These are phyloP conservation scores for Amazona guildingii DNA, from an alignment of 2,113 vertebrate species.

Conservation along the genomic window DNA sequence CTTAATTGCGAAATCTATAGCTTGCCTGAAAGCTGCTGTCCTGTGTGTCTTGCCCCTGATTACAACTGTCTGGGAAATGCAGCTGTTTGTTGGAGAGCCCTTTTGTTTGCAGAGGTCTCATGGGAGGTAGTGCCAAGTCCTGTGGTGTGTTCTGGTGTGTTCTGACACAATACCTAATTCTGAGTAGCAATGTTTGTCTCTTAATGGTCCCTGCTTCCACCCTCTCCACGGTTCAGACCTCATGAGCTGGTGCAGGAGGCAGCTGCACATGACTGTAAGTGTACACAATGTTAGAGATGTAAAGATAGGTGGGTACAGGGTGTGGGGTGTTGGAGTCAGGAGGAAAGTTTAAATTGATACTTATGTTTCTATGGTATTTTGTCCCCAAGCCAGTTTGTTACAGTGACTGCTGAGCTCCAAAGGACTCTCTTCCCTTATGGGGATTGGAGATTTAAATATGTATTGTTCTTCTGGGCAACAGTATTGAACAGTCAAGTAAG, in stretches of 20 bases:
- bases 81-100: background rate
- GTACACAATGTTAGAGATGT: background rate
- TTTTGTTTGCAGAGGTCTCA: background rate
- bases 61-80: background rate
- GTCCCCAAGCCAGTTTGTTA: background rate
- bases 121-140: background rate
- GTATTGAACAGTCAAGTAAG: conserved; percentile 32
- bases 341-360: background rate
- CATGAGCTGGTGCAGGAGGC: background rate
- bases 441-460: conserved; percentile 36
- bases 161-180: background rate
- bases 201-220: background rate
- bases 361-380: background rate
- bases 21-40: background rate
- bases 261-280: background rate
- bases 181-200: background rate
- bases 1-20: background rate
- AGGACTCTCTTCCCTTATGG: background rate
- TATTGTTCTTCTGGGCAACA: conserved; percentile 48
- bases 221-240: background rate
- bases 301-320: background rate
- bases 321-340: background rate
- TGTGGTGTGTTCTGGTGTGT: background rate
- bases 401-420: background rate
- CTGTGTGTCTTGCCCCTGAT: background rate